Base-by-base conservation (phyloP, 2,797 vertebrate species). In the Sebastes oblongus region DNA sequence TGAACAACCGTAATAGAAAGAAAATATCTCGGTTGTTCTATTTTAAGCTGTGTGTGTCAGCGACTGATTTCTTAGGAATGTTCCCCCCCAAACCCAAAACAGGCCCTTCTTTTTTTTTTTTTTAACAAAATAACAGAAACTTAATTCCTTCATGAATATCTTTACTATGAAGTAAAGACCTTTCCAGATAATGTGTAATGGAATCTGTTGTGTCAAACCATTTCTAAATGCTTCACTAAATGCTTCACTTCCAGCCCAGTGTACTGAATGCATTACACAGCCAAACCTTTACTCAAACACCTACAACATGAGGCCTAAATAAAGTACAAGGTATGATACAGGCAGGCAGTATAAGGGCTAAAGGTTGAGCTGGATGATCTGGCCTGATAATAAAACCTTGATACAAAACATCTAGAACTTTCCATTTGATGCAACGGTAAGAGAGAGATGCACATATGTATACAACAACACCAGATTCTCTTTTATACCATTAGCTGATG, bases 1-100 rank as follows among this genome's bases (percentile, higher is more conserved):
- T 24, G 81, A 93, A 90, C 80, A 88, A 85, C 88, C 72, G 18
- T 82, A 87, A 84, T 81, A 86, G 82, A 91, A 88, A 87, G 79
- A 89, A 94, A 93, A 94, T 88, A 87, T 86, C 86, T 88, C 88
- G 62, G 83, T 88, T 84, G 59, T 92, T 93, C 94, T 96, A 94
- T 96, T 96, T 94, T 91, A 85, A 88, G 90, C 78, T 52, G 62
- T 87, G 80, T 92, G 82, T 94, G 88, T 93, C 90, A 89, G 84
- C 88, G 89, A 92, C 86, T 82, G 83, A 94, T 88, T 89, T 86
- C 90, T 81, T 68, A 89, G 91, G 94, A 95, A 94, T 95, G 91
- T 88, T 61, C 24, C 60, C 42, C 79, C 87, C 29, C 3, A 22
- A 72, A 72, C n/a, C 58, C 8, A 62, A 85, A 90, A 90, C 83